Evolutionary conservation across 2,113 vertebrate genomes (phyloP), one percentile per base, ranked within the genome.

Genomic region (Falco punctatus): DNA sequence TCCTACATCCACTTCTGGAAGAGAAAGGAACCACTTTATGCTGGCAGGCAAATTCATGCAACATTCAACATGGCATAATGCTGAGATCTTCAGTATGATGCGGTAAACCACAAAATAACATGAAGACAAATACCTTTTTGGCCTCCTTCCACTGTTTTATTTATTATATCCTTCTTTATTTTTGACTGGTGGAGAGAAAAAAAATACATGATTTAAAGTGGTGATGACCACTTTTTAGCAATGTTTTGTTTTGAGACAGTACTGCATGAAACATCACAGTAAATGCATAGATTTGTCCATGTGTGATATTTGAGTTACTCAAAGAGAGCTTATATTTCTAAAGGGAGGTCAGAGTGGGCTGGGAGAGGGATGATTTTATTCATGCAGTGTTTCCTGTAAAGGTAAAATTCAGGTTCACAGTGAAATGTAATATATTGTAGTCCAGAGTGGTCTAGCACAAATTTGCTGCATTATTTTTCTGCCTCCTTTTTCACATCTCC

Each of bases 111-210:
- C 91, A 96, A 87, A 92, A 81, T 55, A 95, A 66, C 44, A 48
- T 48, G 73, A 97, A 96, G 73, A 83, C 32, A 92, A 92, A 86
- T 89, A 96, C 44, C 67, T 79, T 81, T 96, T 55, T 95, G 49
- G 40, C 42, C 65, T 88, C 22, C 20, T 88, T 97, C 59, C 71
- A 81, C 32, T 69, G 6, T 77, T 83, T 92, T 90, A 89, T 95
- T 94, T 85, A 71, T 94, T 65, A 67, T 13, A 67, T 67, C 11
- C 40, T 80, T 58, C 66, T 97, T 90, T 49, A 83, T 88, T 90
- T 86, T 93, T 91, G 58, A 83, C 27, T 90, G 42, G 26, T 69
- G 17, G 35, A 79, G 23, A 88, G 82, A 44, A 67, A 83, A 85
- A 52, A 65, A 67, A 88, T 9, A 6, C 8, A 15, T 67, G 11